Percentiles rank a stretch among this genome's conserved stretches.
Conservation (phyloP, 2,797 vertebrate genomes). For the Numenius phaeopus region DNA sequence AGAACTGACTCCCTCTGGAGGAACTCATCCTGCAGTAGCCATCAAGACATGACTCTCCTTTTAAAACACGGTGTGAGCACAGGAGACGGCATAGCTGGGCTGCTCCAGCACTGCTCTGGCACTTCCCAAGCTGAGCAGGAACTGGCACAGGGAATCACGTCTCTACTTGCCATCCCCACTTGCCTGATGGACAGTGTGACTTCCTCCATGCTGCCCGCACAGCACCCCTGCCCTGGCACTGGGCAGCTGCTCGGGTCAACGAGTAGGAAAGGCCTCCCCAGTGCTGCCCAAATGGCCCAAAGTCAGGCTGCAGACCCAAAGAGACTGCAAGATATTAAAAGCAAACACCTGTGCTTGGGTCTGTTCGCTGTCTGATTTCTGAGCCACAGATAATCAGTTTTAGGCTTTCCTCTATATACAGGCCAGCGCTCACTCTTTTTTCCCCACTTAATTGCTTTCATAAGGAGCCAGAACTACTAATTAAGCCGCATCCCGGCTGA, state of each 20-base stretch:
- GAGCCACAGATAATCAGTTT: not conserved
- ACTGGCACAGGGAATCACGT: not conserved
- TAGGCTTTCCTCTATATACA: not conserved
- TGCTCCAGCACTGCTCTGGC: not conserved
- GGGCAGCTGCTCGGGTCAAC: rapidly evolving
- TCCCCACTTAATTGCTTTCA: not conserved
- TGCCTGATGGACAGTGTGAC: not conserved
- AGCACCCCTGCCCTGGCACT: not conserved
- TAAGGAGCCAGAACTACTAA: not conserved
- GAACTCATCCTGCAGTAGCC: not conserved
- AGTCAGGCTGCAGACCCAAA: not conserved
- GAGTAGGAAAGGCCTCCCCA: not conserved
- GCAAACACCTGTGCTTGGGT: not conserved
- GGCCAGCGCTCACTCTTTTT: not conserved
- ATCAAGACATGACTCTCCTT: not conserved
- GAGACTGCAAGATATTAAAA: not conserved
- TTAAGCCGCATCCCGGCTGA: not conserved
- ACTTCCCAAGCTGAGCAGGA: not conserved
- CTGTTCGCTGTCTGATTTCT: not conserved
- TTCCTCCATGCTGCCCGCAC: rapidly evolving
- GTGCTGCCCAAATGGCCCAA: not conserved
- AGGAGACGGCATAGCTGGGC: rapidly evolving
- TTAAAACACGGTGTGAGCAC: not conserved
- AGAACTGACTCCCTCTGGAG: not conserved
- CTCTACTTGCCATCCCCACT: rapidly evolving